phyloP scores from a whole-genome alignment of 2,113 vertebrate genomes.

The Castor canadensis region DNA sequence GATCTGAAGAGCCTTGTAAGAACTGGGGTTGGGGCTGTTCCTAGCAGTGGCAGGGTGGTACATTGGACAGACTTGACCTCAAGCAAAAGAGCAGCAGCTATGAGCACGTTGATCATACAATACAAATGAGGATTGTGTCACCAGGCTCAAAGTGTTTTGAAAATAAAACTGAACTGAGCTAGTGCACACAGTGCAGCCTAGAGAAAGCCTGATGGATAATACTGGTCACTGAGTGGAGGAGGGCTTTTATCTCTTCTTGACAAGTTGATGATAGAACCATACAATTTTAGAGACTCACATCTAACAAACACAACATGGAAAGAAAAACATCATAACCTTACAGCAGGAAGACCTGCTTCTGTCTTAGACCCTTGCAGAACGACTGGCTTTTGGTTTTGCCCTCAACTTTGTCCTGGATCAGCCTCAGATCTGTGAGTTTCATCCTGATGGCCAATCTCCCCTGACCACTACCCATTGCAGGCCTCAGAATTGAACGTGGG shows the following conservation, averaged over 20 bases:
- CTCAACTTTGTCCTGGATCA: neutral
- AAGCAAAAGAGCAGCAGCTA: neutral
- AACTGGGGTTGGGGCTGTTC: no score
- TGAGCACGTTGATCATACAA: neutral
- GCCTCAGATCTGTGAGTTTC: neutral
- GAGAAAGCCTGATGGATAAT: neutral
- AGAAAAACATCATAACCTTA: neutral
- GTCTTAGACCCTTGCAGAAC: neutral
- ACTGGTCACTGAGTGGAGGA: neutral
- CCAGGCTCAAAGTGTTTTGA: neutral
- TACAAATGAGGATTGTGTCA: neutral
- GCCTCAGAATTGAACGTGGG: neutral
- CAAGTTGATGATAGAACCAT: neutral
- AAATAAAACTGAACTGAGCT: neutral
- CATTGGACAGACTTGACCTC: neutral
- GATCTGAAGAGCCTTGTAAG: neutral
- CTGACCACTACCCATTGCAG: neutral
- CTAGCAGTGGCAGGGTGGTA: neutral
- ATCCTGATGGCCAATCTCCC: neutral
- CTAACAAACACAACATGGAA: neutral
- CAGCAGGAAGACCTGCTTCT: neutral
- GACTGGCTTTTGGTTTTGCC: neutral
- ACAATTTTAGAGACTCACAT: neutral
- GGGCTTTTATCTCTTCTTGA: neutral
- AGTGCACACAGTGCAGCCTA: neutral